Evolutionary conservation across 2,113 vertebrate genomes (phyloP).

Genomic region (Myrmophylax atrothorax): DNA sequence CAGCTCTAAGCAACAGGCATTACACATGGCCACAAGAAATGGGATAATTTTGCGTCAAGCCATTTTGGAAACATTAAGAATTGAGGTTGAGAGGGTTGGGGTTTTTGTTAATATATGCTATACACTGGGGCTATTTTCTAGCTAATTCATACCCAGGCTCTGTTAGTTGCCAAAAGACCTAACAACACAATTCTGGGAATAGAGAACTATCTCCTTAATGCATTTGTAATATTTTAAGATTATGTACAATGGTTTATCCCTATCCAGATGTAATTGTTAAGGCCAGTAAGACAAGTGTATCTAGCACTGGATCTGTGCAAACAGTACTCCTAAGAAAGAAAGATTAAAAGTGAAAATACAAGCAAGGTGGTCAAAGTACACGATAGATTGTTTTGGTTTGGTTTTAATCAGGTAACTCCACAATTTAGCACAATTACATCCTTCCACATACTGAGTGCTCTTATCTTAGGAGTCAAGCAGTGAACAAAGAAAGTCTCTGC

Average conservation of each 20-base stretch:
- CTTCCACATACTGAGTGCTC: not conserved
- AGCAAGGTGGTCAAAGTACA: not conserved
- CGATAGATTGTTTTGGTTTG: not conserved
- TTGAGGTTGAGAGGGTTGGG: not conserved
- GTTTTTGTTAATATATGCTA: not conserved
- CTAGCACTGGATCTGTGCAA: not conserved
- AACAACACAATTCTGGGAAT: not conserved
- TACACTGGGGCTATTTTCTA: not conserved
- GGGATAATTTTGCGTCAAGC: not conserved
- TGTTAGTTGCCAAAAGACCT: not conserved
- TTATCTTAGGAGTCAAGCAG: not conserved
- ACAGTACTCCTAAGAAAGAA: not conserved
- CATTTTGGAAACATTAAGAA: not conserved
- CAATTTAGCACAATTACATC: not conserved
- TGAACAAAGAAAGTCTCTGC: constrained; percentile 10
- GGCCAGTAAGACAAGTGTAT: not conserved
- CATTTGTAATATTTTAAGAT: not conserved
- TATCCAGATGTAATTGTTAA: not conserved
- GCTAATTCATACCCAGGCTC: not conserved
- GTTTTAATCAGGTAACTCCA: not conserved
- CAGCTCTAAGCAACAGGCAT: not conserved
- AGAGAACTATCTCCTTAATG: not conserved
- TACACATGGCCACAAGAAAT: not conserved
- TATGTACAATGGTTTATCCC: not conserved
- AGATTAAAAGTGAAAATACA: not conserved